Evolutionary conservation across 1,140 invertebrate genomes (phyloP), one percentile per base, ranked within the genome.

Genomic region (Drosophila arawakana): DNA sequence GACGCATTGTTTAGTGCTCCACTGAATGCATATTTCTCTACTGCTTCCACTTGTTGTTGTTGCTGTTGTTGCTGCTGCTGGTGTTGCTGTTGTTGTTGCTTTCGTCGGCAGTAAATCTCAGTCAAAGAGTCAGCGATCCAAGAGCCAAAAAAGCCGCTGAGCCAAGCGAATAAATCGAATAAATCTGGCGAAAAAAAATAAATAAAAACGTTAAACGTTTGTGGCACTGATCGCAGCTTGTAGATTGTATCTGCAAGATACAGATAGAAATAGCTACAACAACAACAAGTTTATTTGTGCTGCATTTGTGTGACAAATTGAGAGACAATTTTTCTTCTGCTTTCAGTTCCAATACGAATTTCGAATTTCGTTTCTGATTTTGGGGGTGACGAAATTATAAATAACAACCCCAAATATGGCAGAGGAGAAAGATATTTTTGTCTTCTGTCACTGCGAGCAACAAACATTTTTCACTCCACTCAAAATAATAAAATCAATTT

Each of bases 41-140:
- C 15, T 18, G 10, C 2, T 50, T 63, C 58, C 18, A 37, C 46
- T 72, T 59, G 49, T 18, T 46, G 13, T 47, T 54, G 15, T 54
- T 58, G 62, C 18, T 43, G 52, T 72, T 59, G 49, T 11, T 46
- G 15, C 46, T 58, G 62, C 18, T 43, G 52, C 65, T 59, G 49
- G 9, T 46, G 21, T 47, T 54, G 15, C 44, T 58, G 60, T 37
- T 55, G 60, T 49, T 74, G 62, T 47, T 41, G 30, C 41, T 59
- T 73, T 73, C 67, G 73, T 54, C 67, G 74, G 63, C 70, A 70
- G 68, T 71, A 86, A 86, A 80, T 84, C 77, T 81, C 49, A 57
- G 68, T 83, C 76, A 79, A 65, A 83, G 59, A 68, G 70, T 67
- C 61, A n/a, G 18, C 18, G 15, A 30, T 30, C 34, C 21, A 30